Evolutionary conservation across 1,140 invertebrate genomes (phyloP), one percentile per base, ranked within the genome.

Genomic region (Achatina immaculata): DNA sequence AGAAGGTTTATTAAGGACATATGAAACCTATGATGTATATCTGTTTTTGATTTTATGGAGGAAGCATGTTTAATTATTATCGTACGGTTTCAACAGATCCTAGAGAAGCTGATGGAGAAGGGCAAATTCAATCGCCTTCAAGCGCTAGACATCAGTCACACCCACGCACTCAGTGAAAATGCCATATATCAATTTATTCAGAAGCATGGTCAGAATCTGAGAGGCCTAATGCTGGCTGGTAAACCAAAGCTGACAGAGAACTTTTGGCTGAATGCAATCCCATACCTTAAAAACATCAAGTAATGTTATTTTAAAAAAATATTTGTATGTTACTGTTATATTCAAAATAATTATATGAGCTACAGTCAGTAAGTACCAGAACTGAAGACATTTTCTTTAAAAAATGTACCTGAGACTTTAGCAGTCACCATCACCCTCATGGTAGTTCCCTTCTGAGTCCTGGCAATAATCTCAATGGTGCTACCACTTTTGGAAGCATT

Each of bases 161-260:
- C 97, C 0, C 97, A 99, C 89, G 99, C 98, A 90, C 92, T 99
- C 66, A 95, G 94, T 1, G 98, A 99, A 89, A 97, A 98, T 87
- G 95, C 94, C 11, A 93, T 99, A 36, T 94, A 96, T 82, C 96
- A 97, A 88, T 98, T 99, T 90, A 91, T 99, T 40, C 95, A 95
- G 65, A 94, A 95, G 65, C 94, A 97, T 91, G 98, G 98, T 0
- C 93, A 94, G 82, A 96, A 98, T 90, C 92, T 99, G 19, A 94
- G 93, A 89, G 98, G 96, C 0, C 93, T 99, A 31, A 94, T 95
- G 80, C 92, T 99, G 0, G 96, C 96, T 58, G 98, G 98, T 43
- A 99, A 99, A 95, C 95, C 97, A 0, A 98, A 99, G 89, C 96
- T 99, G 84, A 98, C 97, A 0, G 98, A 99, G 92, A 96, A 97